A percentile compares a stretch with the other conserved stretches of the same genome.
These are phyloP conservation scores for Eulemur coronatus DNA, from an alignment of 2,797 vertebrate species.

Conservation along the genomic window DNA sequence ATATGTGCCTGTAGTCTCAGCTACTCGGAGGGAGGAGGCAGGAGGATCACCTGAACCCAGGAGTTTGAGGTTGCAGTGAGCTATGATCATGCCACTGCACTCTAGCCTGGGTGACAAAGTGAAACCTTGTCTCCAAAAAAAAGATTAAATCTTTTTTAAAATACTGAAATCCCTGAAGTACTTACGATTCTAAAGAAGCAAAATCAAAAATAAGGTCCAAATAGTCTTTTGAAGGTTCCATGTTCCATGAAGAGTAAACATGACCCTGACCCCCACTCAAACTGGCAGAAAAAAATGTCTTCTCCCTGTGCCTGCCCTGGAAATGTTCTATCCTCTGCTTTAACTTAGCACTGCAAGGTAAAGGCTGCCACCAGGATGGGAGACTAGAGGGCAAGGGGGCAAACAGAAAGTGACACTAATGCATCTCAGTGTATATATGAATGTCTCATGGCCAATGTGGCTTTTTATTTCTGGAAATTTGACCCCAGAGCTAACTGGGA, in stretches of 20 bases:
- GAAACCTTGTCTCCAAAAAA: background rate
- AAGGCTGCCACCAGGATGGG: background rate
- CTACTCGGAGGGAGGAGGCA: background rate
- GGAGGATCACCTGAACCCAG: no score
- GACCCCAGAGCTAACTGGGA: background rate
- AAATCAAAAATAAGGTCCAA: slow-evolving; percentile 32
- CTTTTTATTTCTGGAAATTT: background rate
- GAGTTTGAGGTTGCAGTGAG: background rate
- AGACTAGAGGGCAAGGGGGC: background rate
- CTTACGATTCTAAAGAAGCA: background rate
- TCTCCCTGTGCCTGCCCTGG: background rate
- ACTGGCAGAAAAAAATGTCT: background rate
- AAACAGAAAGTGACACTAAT: background rate
- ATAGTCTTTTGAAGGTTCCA: background rate
- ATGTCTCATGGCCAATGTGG: background rate
- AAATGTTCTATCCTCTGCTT: background rate
- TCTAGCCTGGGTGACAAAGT: background rate
- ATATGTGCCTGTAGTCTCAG: background rate
- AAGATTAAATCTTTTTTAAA: background rate
- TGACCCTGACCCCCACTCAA: background rate
- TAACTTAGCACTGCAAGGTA: background rate
- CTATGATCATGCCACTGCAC: background rate
- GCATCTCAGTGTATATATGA: background rate
- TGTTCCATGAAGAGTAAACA: background rate
- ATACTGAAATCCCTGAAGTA: background rate